Base-by-base conservation (phyloP, 2,888 invertebrate species). In the Netelia melanura region DNA sequence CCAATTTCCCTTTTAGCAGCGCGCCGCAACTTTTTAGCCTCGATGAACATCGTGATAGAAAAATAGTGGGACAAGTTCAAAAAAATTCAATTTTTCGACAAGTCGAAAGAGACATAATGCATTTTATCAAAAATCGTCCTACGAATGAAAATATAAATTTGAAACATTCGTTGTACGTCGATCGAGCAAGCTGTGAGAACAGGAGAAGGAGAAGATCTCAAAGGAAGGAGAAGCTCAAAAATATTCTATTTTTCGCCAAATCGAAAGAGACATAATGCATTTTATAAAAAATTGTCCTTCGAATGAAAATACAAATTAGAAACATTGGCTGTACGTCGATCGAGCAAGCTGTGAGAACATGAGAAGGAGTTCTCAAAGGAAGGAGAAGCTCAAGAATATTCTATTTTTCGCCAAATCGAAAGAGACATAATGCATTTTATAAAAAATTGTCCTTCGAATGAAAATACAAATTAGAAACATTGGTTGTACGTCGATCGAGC, bases 1-100 rank as follows among this genome's bases (percentile, higher is more conserved):
- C 61, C 6, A 71, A 71, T 71, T 71, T 71, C 71, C 71, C 3
- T 43, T 58, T 58, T 1, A 21, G 71, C 43, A 71, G 58, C 14
- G 58, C 43, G 71, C 58, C 21, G 23, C 17, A 43, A 58, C 43
- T 14, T 43, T 71, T 44, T 58, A 11, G 71, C 17, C 21, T 23
- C 58, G 21, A 25, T 38, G 38, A 6, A 38, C 38, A 38, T 1
- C 3, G 38, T 1, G 8, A 38, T 8, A 38, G 38, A 38, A 6
- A 30, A 8, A 48, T 11, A 14, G 48, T 14, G 14, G 14, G 48
- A 14, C 48, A 48, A 48, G 3, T 14, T 14, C 14, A 6, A 38
- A 38, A 38, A 8, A 8, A 38, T 38, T 38, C 5, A 5, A 38
- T 38, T 6, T 38, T 38, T 38, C 6, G 38, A 1, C 38, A 38